Percentiles rank a stretch among this genome's conserved stretches.
These are phyloP conservation scores for Pseudanteris insignis DNA, from an alignment of 2,888 invertebrate genomes.

Conservation along the genomic window DNA sequence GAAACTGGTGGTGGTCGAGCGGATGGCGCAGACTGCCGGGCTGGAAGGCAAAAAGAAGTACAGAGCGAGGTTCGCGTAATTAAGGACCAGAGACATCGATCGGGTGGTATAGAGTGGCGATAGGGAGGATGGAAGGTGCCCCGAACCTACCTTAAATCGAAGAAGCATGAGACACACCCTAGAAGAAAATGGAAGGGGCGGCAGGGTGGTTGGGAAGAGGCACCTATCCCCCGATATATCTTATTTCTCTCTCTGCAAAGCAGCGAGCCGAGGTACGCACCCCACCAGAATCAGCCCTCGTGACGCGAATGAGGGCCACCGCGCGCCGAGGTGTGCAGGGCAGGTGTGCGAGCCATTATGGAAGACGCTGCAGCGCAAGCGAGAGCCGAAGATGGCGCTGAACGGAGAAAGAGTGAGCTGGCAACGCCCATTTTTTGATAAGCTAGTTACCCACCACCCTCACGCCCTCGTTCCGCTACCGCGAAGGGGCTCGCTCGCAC, in stretches of 20 bases:
- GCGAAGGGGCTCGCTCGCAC: slow-evolving; percentile 44
- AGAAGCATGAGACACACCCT: slow-evolving; percentile 62
- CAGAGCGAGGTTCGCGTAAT: slow-evolving; percentile 56
- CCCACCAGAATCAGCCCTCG: slow-evolving; percentile 45
- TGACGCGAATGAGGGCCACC: slow-evolving; percentile 51
- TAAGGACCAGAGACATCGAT: slow-evolving; percentile 62
- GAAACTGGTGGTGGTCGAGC: slow-evolving; percentile 3
- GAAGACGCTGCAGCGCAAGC: slow-evolving; percentile 54
- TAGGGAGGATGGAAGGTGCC: slow-evolving; percentile 38
- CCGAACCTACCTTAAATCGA: slow-evolving; percentile 62
- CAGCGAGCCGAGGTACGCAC: slow-evolving; percentile 35
- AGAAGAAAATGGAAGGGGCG: slow-evolving; percentile 54
- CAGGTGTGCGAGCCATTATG: slow-evolving; percentile 60
- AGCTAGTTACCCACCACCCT: slow-evolving; percentile 65
- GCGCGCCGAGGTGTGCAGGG: slow-evolving; percentile 51
- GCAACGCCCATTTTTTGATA: slow-evolving; percentile 68
- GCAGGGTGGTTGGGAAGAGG: slow-evolving; percentile 46
- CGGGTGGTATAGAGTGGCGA: slow-evolving; percentile 50
- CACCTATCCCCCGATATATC: slow-evolving; percentile 45
- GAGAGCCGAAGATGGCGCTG: slow-evolving; percentile 47
- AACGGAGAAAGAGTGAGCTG: slow-evolving; percentile 59
- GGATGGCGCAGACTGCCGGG: neutral
- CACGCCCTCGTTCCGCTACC: slow-evolving; percentile 44
- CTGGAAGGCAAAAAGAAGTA: slow-evolving; percentile 18
- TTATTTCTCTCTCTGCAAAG: slow-evolving; percentile 39